Evolutionary conservation across 1,140 invertebrate species (phyloP), one percentile per base, ranked within the genome.

Genomic region (Drosophila sucinea): DNA sequence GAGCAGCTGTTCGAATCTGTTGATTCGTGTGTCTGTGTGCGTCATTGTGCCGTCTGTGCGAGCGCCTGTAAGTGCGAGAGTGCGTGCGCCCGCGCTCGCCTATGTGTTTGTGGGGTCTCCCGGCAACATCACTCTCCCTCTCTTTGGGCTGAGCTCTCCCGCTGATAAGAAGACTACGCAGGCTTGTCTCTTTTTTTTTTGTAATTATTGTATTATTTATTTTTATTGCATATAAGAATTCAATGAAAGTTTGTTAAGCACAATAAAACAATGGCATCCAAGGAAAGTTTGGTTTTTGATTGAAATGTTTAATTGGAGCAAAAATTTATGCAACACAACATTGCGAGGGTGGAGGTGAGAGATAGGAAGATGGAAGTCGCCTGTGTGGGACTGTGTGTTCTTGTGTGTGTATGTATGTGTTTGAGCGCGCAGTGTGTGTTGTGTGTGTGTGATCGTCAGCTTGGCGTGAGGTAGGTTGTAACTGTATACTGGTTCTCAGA

Each of bases 381-480:
- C 2, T 51, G 25, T 27, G 44, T 51, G 44, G 23, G 44, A 51
- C 27, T 51, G 32, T 35, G 35, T 41, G 6, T 10, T 8, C 23
- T 10, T 38, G 30, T 35, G 66, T 67, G 35, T 17, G 44, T 32
- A 33, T 30, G 44, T 55, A 23, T 23, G 32, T 8, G 5, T 69
- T 66, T 56, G 73, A 40, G 65, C 56, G 79, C 67, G 74, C 55
- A 74, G 54, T 33, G 70, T 55, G 67, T 60, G 70, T 51, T 38
- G 47, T 60, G 44, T 65, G 63, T 56, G 68, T 70, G 63, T 61
- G 38, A 55, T 64, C 32, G 44, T 41, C 61, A 38, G 75, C 77
- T 79, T 83, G 70, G 83, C 84, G 84, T 89, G 80, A 89, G 83
- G 84, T 87, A 87, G 83, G 77, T 89, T 87, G 70, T 56, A 51